Evolutionary conservation across 2,888 invertebrate species (phyloP).

Genomic region (Notodonta dromedarius): DNA sequence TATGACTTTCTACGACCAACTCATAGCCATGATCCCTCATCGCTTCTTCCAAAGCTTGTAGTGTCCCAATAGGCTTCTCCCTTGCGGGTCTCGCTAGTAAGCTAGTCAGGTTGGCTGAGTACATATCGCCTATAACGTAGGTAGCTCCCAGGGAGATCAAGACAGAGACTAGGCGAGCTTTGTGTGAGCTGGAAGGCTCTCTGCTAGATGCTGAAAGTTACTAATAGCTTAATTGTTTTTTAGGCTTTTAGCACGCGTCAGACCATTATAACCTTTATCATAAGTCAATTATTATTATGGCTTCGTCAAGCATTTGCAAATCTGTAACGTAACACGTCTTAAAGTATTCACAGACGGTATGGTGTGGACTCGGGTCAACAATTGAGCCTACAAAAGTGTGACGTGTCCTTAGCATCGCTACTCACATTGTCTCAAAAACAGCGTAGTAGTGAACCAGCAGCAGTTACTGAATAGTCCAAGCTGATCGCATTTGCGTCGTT

Average conservation of each 20-base stretch:
- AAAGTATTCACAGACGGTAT: too few species aligned
- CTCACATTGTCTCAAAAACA: conserved; percentile 89
- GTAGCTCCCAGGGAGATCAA: conserved; percentile 90
- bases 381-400: background rate
- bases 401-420: conserved; percentile 8
- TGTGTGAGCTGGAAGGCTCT: conserved; percentile 86
- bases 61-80: conserved; percentile 87
- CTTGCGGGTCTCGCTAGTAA: conserved; percentile 89
- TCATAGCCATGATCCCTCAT: conserved; percentile 87
- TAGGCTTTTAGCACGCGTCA: background rate
- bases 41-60: conserved; percentile 86
- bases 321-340: too few species aligned
- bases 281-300: too few species aligned
- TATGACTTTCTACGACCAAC: conserved; percentile 88
- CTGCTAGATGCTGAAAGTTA: conserved; percentile 76
- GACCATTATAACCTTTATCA: too few species aligned
- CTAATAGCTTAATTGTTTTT: too few species aligned
- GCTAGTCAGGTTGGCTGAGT: conserved; percentile 91
- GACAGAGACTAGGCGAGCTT: conserved; percentile 87
- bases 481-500: conserved; percentile 65
- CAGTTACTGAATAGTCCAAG: conserved; percentile 80
- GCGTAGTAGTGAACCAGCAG: conserved; percentile 89
- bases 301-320: too few species aligned
- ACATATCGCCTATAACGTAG: conserved; percentile 91
- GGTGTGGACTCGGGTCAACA: too few species aligned